Evolutionary conservation across 2,797 vertebrate species (phyloP).

Genomic region (Chanos chanos): DNA sequence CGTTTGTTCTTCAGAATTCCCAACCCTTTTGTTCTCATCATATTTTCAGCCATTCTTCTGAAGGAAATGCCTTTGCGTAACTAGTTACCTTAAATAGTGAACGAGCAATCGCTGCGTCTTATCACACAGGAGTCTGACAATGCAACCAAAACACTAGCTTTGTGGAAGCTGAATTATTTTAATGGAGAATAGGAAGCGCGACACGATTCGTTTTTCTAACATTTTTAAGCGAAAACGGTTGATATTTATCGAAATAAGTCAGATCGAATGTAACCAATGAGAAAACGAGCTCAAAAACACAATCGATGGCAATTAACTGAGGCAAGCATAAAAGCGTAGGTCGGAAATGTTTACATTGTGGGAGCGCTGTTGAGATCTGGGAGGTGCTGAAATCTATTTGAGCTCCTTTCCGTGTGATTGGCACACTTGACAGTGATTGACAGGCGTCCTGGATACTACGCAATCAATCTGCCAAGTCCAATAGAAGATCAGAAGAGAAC

Average conservation of each 20-base stretch:
- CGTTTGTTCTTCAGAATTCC: conserved; percentile 1
- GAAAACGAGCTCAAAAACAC: neutral
- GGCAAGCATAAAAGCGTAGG: conserved; percentile 58
- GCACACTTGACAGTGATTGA: conserved; percentile 89
- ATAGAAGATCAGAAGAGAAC: conserved; percentile 79
- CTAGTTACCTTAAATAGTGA: neutral
- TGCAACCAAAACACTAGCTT: neutral
- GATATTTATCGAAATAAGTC: neutral
- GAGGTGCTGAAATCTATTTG: conserved; percentile 75
- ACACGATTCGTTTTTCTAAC: neutral
- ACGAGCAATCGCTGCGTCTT: conserved; percentile 9
- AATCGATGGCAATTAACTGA: too few relatives aligned
- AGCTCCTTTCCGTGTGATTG: conserved; percentile 79
- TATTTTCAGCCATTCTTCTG: neutral
- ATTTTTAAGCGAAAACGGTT: neutral
- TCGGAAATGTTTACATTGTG: conserved; percentile 73
- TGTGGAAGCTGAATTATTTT: conserved; percentile 6
- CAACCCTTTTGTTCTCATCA: neutral
- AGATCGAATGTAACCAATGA: conserved; percentile 49
- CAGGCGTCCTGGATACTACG: conserved; percentile 86
- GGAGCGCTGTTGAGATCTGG: conserved; percentile 69
- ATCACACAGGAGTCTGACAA: neutral
- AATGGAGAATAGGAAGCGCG: neutral
- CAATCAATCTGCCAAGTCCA: conserved; percentile 89
- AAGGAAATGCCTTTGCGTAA: neutral